These are phyloP conservation scores for Sphaeridia pumilis DNA, from an alignment of 2,888 invertebrate genomes.

Conservation along the genomic window DNA sequence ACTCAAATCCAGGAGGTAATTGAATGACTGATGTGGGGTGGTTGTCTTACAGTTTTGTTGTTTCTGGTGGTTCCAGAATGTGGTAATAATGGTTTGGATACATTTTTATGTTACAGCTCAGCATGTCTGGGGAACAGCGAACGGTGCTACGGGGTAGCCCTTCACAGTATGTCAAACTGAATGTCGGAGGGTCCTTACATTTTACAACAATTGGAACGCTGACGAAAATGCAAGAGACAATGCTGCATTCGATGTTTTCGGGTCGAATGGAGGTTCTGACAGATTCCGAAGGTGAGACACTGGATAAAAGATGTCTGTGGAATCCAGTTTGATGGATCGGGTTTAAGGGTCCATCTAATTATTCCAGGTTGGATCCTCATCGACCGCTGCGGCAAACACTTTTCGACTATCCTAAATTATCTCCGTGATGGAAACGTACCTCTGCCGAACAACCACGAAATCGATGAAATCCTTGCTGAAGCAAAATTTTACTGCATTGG, in stretches of 20 bases:
- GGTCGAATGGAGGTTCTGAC: conserved; percentile 95
- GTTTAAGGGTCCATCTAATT: too few relatives aligned
- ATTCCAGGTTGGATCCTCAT: conserved; percentile 98
- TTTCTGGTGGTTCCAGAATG: too few relatives aligned
- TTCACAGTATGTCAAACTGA: conserved; percentile 91
- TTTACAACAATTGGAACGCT: conserved; percentile 97
- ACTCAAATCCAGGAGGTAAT: conserved; percentile 14
- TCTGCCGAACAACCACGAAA: conserved; percentile 76
- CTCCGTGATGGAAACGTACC: conserved; percentile 86
- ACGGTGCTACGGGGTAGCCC: conserved; percentile 75
- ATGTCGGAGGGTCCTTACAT: conserved; percentile 91
- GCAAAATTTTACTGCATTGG: conserved; percentile 94
- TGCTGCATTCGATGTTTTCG: conserved; percentile 97
- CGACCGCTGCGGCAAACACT: conserved; percentile 94
- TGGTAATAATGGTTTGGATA: too few relatives aligned
- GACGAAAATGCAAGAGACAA: conserved; percentile 88
- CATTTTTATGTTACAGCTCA: conserved; percentile 14
- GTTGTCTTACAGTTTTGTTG: too few relatives aligned
- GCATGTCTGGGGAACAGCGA: conserved; percentile 56
- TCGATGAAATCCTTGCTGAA: conserved; percentile 86
- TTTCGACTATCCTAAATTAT: conserved; percentile 89
- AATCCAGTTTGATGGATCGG: too few relatives aligned
- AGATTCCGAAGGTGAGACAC: conserved; percentile 83
- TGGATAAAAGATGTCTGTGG: too few relatives aligned
- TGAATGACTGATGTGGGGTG: too few relatives aligned